Conservation (phyloP, 2,797 vertebrate genomes). For the Ispidina picta region DNA sequence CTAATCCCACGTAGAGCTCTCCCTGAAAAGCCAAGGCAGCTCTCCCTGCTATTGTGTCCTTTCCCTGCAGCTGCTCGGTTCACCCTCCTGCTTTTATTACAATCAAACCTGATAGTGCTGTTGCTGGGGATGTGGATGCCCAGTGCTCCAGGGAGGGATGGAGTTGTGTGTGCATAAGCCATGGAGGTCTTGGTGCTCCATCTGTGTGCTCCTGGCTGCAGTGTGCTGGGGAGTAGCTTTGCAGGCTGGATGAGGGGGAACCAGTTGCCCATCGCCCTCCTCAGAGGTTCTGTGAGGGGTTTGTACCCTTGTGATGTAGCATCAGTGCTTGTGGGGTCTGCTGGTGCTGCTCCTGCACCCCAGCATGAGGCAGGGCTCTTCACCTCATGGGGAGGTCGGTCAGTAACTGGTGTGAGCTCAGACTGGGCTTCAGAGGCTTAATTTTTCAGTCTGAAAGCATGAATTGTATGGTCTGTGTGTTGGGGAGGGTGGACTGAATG, state of each 20-base stretch:
- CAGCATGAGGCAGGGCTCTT: background rate
- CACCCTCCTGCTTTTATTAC: conserved; percentile 33
- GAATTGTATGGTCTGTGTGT: rapidly evolving
- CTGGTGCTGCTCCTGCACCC: background rate
- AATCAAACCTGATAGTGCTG: background rate
- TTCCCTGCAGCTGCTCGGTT: conserved; percentile 59
- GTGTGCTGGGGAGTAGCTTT: background rate
- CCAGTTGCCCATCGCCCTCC: background rate
- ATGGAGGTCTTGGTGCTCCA: background rate
- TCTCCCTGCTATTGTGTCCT: background rate
- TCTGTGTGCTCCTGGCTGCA: background rate
- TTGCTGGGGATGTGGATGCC: background rate
- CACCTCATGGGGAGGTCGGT: background rate
- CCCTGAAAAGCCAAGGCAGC: background rate
- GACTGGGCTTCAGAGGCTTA: rapidly evolving
- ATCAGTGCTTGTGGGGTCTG: background rate
- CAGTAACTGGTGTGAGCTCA: background rate
- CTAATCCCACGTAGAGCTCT: background rate
- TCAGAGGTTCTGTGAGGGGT: background rate
- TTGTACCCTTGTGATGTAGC: background rate
- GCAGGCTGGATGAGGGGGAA: background rate
- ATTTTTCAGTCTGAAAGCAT: background rate
- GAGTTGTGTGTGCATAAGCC: no score
- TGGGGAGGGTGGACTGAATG: background rate
- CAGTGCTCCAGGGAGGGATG: background rate